Percentiles rank a stretch among this genome's conserved stretches.
phyloP scores from a whole-genome alignment of 2,888 invertebrate genomes.

The Salticus scenicus region DNA sequence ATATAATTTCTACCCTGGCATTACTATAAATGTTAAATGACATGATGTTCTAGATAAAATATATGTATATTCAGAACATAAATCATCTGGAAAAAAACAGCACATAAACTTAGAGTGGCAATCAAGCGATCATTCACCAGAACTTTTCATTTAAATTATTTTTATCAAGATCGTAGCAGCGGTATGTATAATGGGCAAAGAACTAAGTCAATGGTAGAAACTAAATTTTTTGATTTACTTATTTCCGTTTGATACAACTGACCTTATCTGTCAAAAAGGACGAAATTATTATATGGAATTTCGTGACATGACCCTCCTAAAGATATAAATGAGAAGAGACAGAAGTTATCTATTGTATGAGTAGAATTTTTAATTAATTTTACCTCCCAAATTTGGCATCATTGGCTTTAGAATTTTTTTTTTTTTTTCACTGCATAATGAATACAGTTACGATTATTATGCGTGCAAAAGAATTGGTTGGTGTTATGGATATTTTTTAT shows the following conservation, averaged over 20 bases:
- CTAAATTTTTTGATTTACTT: conserved; percentile 1
- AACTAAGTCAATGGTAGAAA: not conserved
- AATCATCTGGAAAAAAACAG: no score
- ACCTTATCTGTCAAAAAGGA: not conserved
- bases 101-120: no score
- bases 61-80: no score
- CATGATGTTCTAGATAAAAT: no score
- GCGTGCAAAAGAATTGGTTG: not conserved
- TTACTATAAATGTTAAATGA: no score
- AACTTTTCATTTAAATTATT: not conserved
- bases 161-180: not conserved
- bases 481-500: not conserved
- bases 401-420: not conserved
- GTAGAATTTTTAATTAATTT: conserved; percentile 5
- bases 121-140: not conserved
- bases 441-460: not conserved
- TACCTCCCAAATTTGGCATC: not conserved
- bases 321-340: not conserved
- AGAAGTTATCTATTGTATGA: not conserved
- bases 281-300: not conserved
- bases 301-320: not conserved
- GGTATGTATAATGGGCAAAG: not conserved
- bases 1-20: no score
- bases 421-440: not conserved
- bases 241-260: not conserved